Percentiles rank a stretch among this genome's conserved stretches.
phyloP scores from a whole-genome alignment of 2,888 invertebrate genomes.

The Drosophila emarginata region DNA sequence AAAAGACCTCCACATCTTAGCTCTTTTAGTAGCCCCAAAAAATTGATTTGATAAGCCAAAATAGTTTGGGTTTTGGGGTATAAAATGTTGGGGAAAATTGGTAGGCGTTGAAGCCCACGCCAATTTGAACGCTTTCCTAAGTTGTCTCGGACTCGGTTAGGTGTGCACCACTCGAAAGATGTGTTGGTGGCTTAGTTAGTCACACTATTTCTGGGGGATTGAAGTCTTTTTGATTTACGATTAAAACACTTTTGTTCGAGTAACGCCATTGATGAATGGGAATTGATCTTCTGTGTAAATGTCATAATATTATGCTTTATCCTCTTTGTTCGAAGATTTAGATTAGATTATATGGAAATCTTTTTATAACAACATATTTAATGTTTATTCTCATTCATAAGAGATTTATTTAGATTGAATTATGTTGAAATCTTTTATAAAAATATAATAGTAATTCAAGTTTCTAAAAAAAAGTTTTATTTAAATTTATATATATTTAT shows the following conservation, averaged over 20 bases:
- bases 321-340: background rate
- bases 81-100: slow-evolving; percentile 28
- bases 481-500: too few relatives aligned
- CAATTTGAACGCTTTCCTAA: slow-evolving; percentile 61
- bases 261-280: slow-evolving; percentile 39
- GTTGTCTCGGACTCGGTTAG: background rate
- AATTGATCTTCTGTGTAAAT: slow-evolving; percentile 1
- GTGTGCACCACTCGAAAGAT: slow-evolving; percentile 12
- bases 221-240: slow-evolving; percentile 28
- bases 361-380: too few relatives aligned
- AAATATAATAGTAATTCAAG: too few relatives aligned
- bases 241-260: slow-evolving; percentile 10
- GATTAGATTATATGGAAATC: background rate
- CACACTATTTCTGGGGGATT: slow-evolving; percentile 28
- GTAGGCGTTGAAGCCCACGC: slow-evolving; percentile 67
- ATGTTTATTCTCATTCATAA: too few relatives aligned
- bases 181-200: slow-evolving; percentile 29
- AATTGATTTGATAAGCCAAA: slow-evolving; percentile 67
- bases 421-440: background rate
- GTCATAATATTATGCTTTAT: slow-evolving; percentile 14
- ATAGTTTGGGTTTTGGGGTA: slow-evolving; percentile 46
- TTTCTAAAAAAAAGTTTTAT: too few relatives aligned
- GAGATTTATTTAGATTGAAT: background rate
- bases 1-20: slow-evolving; percentile 51
- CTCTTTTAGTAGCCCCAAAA: slow-evolving; percentile 45